phyloP scores from a whole-genome alignment of 2,888 invertebrate species.

The Eulithis prunata region DNA sequence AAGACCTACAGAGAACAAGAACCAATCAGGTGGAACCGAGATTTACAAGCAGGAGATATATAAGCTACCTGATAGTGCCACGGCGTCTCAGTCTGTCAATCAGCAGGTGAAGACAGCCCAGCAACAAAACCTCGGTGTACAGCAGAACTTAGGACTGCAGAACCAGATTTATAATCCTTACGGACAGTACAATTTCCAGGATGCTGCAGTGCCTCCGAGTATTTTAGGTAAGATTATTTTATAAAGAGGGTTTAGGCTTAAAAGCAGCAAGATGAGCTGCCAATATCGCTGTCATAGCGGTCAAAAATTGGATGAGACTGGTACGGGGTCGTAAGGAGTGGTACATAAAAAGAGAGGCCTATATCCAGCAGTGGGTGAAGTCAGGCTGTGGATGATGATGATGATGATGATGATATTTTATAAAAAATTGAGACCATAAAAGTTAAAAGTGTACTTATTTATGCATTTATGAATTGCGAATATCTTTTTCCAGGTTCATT shows the following conservation, averaged over 20 bases:
- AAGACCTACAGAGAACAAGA: slow-evolving; percentile 60
- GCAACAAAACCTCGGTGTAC: slow-evolving; percentile 61
- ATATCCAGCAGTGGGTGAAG: no score
- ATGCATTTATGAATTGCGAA: not conserved
- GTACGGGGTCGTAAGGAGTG: no score
- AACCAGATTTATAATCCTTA: slow-evolving; percentile 60
- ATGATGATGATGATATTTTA: no score
- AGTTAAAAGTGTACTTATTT: not conserved
- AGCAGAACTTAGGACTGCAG: slow-evolving; percentile 56
- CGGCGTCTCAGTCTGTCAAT: slow-evolving; percentile 66
- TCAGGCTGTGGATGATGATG: no score
- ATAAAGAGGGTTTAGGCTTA: no score
- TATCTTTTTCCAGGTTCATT: slow-evolving; percentile 77
- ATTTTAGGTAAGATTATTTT: slow-evolving; percentile 69
- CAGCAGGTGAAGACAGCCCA: slow-evolving; percentile 77
- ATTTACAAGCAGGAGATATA: slow-evolving; percentile 75
- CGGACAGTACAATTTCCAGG: slow-evolving; percentile 69
- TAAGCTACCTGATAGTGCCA: slow-evolving; percentile 70
- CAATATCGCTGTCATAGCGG: no score
- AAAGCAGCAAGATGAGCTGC: no score
- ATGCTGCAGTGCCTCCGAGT: slow-evolving; percentile 67
- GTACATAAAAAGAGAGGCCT: no score
- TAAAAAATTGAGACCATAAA: not conserved
- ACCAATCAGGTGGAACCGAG: slow-evolving; percentile 56
- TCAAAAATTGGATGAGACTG: no score